These are phyloP conservation scores for Brachyhypopomus occidentalis DNA, from an alignment of 2,113 vertebrate genomes.

Conservation along the genomic window DNA sequence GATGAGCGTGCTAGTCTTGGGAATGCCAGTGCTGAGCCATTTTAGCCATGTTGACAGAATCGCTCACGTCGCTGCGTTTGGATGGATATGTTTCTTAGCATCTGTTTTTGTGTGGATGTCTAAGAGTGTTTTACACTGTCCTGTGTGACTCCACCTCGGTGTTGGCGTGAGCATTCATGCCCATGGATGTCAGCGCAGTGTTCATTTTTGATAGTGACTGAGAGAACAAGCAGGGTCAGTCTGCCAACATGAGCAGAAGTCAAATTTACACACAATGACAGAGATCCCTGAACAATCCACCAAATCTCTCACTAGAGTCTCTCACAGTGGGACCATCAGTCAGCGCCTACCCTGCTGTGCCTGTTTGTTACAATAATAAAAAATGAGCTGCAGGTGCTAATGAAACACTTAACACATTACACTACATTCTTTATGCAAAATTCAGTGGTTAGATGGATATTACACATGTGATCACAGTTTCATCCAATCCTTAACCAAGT, in stretches of 20 bases:
- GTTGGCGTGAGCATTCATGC: constrained; percentile 22
- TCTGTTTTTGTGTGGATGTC: constrained; percentile 20
- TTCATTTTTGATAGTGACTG: constrained; percentile 32
- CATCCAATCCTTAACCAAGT: background rate
- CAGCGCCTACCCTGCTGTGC: constrained; percentile 36
- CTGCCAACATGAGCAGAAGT: constrained; percentile 42
- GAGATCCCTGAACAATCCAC: constrained; percentile 35
- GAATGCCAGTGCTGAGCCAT: background rate
- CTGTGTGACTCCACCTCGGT: constrained; percentile 26
- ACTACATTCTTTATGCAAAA: constrained; percentile 12
- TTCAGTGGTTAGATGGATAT: constrained; percentile 27
- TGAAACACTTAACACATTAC: constrained; percentile 31
- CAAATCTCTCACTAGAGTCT: constrained; percentile 39
- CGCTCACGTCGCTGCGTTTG: background rate
- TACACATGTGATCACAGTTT: constrained; percentile 5
- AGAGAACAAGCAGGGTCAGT: constrained; percentile 36
- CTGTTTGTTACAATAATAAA: constrained; percentile 38
- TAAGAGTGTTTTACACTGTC: constrained; percentile 12
- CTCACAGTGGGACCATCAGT: constrained; percentile 37
- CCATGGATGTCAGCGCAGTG: constrained; percentile 45
- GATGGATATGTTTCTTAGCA: constrained; percentile 31
- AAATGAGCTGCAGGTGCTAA: constrained; percentile 37
- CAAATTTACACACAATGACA: constrained; percentile 41
- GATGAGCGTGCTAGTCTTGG: background rate
- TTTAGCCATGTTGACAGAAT: background rate